Evolutionary conservation across 2,888 invertebrate species (phyloP), one percentile per base, ranked within the genome.

Genomic region (Dryomyza anilis): DNA sequence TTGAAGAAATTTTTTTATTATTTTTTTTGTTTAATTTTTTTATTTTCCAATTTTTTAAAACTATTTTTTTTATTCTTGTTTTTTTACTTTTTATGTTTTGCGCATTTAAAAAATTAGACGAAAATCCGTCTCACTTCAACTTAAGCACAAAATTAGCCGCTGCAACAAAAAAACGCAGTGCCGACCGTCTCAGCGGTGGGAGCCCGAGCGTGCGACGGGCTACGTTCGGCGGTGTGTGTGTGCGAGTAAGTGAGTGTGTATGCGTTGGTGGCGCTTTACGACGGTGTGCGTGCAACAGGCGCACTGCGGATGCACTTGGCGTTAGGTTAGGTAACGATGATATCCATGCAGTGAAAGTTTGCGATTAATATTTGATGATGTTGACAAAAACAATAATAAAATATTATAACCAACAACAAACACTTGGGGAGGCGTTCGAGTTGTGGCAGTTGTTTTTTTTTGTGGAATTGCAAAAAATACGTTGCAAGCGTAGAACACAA

Each of bases 291-390:
- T 25, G 57, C 43, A 39, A 12, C 43, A n/a, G 57, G 27, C 27
- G 25, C 19, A 27, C 57, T 43, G 57, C 57, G 57, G 57, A 57
- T 57, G 57, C 57, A 57, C 57, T 57, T 39, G 39, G 57, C n/a
- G 23, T 57, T 39, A 57, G 57, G 27, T 57, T 43, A 57, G 25
- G 25, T 16, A 25, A 39, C 25, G 52, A 16, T 19, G 6, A 43
- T 4, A 43, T n/a, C 16, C 19, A 27, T 36, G 25, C 27, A 57
- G 57, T 57, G 57, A 57, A 57, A 57, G 57, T 57, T 57, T 43
- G 3, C 43, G 36, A 27, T 27, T 39, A n/a, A n/a, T n/a, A n/a
- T n/a, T n/a, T n/a, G n/a, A n/a, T n/a, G n/a, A n/a, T n/a, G n/a
- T n/a, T n/a, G n/a, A n/a, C n/a, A n/a, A n/a, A n/a, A n/a, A n/a